A percentile compares a stretch with the other conserved stretches of the same genome.
phyloP scores from a whole-genome alignment of 2,113 vertebrate species.

The Tamias sibiricus region DNA sequence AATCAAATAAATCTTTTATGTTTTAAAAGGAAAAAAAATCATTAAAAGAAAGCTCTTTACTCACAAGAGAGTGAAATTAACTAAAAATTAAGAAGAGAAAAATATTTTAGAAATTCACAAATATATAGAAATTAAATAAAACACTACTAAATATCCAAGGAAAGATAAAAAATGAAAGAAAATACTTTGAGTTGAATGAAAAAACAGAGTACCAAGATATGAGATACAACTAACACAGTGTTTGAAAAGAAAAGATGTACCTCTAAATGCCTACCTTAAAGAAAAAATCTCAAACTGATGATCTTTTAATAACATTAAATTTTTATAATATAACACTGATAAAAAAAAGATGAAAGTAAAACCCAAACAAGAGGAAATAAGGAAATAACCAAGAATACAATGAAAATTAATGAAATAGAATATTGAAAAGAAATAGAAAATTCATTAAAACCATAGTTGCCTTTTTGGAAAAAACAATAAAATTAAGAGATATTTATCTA shows the following conservation, averaged over 20 bases:
- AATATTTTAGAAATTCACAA: not conserved
- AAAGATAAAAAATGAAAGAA: no score
- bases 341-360: not conserved
- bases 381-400: not conserved
- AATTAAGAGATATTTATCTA: not conserved
- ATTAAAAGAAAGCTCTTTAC: not conserved
- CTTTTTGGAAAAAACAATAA: not conserved
- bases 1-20: not conserved
- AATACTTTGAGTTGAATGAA: not conserved
- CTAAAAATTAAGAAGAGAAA: not conserved
- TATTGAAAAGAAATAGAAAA: not conserved
- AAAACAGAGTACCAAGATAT: not conserved
- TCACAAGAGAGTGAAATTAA: not conserved
- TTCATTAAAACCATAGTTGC: not conserved
- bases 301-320: not conserved
- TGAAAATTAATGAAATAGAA: not conserved
- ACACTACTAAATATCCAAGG: not conserved
- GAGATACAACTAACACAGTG: not conserved
- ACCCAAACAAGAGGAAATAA: not conserved
- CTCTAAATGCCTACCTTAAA: not conserved
- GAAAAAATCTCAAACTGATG: not conserved
- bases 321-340: not conserved
- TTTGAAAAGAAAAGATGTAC: not conserved
- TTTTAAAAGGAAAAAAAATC: not conserved
- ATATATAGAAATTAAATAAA: not conserved